Evolutionary conservation across 2,797 vertebrate genomes (phyloP).

Genomic region (Molossus molossus): DNA sequence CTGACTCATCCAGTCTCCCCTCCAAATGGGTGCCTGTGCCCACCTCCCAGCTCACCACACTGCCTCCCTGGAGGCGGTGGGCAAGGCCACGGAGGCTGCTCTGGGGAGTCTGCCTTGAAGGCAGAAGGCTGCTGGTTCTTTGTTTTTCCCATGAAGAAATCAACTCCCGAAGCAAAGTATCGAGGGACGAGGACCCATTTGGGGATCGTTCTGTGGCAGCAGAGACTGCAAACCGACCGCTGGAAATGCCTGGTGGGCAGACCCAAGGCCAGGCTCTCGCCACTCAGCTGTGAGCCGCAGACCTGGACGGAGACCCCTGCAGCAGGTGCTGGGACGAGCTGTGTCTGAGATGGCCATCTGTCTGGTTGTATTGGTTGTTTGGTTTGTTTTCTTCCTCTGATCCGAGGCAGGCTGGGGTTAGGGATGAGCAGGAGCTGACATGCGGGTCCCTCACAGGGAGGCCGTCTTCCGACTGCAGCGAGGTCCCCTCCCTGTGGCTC

Average conservation of each 20-base stretch:
- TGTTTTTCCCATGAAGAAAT: not conserved
- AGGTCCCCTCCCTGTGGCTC: not conserved
- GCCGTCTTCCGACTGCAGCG: not conserved
- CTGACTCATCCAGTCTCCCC: not conserved
- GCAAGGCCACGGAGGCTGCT: not conserved
- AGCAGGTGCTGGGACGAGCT: not conserved
- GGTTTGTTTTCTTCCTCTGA: not conserved
- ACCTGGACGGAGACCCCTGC: too few species aligned
- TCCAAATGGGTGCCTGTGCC: not conserved
- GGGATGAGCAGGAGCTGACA: not conserved
- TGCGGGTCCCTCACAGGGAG: accelerated
- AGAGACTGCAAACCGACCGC: not conserved
- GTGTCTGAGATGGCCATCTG: not conserved
- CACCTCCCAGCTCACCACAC: not conserved
- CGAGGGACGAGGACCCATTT: not conserved
- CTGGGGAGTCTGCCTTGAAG: not conserved
- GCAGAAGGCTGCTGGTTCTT: not conserved
- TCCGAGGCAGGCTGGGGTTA: not conserved
- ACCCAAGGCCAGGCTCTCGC: not conserved
- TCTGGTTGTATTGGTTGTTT: not conserved
- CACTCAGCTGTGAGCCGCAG: not conserved
- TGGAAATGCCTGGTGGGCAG: not conserved
- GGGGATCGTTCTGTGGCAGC: not conserved
- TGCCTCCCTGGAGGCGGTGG: not conserved
- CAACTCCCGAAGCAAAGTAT: not conserved